Conservation (phyloP, 2,888 invertebrate genomes). For the Agonum fuliginosum region DNA sequence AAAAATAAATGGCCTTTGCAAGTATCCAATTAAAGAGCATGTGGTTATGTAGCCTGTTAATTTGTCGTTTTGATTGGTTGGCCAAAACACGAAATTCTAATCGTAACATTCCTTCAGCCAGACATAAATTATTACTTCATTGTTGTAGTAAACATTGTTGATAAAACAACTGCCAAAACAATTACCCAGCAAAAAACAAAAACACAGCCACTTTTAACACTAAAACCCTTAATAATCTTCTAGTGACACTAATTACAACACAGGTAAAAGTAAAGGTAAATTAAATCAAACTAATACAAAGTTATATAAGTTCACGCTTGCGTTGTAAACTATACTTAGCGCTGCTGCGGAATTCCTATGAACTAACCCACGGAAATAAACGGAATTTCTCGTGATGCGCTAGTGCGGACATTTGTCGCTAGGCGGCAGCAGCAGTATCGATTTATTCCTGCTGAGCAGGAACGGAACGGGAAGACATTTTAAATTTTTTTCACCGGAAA, state of each 20-base stretch:
- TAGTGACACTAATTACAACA: slow-evolving; percentile 6
- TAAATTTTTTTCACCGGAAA: not conserved
- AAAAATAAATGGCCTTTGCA: slow-evolving; percentile 39
- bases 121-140: too few species aligned
- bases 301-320: slow-evolving; percentile 35
- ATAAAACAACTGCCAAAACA: not conserved
- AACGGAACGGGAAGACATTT: not conserved
- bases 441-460: not conserved
- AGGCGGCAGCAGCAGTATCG: slow-evolving; percentile 24
- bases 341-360: not conserved
- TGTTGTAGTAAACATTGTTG: not conserved
- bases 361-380: slow-evolving; percentile 27
- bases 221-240: slow-evolving; percentile 2
- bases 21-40: slow-evolving; percentile 13
- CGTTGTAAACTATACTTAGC: not conserved
- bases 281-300: not conserved
- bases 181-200: not conserved
- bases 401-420: not conserved
- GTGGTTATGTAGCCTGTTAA: slow-evolving; percentile 10
- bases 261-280: slow-evolving; percentile 40
- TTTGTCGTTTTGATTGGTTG: slow-evolving; percentile 2
- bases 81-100: too few species aligned
- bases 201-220: not conserved
- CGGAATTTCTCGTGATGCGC: not conserved
- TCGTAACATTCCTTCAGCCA: too few species aligned